Evolutionary conservation across 2,797 vertebrate genomes (phyloP).

Genomic region (Cryptoblepharus egeriae): DNA sequence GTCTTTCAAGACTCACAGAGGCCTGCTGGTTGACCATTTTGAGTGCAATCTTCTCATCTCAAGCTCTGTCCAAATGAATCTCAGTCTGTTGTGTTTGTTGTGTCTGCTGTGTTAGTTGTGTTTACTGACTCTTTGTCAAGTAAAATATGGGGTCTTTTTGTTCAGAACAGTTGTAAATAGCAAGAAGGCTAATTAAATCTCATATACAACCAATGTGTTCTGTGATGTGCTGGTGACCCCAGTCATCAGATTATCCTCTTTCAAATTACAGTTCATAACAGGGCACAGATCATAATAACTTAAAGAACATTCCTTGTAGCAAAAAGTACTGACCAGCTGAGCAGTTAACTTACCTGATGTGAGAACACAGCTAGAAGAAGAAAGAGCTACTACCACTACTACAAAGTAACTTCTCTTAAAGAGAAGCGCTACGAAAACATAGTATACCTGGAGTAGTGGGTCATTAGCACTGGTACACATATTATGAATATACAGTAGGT

Average conservation of each 20-base stretch:
- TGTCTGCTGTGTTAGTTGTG: not conserved
- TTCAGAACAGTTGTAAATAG: not conserved
- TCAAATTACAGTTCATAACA: not conserved
- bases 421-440: not conserved
- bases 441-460: not conserved
- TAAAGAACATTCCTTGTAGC: not conserved
- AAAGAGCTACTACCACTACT: not conserved
- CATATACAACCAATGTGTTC: not conserved
- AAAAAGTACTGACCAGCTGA: not conserved
- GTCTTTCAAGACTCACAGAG: too few relatives aligned
- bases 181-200: conserved; percentile 16
- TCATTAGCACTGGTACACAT: not conserved
- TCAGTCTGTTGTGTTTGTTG: not conserved
- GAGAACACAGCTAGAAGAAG: not conserved
- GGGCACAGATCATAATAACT: not conserved
- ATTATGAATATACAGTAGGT: not conserved
- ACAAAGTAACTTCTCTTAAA: not conserved
- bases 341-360: not conserved
- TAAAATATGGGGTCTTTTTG: not conserved
- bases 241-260: not conserved
- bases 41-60: not conserved
- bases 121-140: not conserved
- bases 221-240: not conserved
- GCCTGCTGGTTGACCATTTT: not conserved
- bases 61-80: not conserved